Evolutionary conservation across 2,888 invertebrate species (phyloP), one percentile per base, ranked within the genome.

Genomic region (Dichetophora obliterata): DNA sequence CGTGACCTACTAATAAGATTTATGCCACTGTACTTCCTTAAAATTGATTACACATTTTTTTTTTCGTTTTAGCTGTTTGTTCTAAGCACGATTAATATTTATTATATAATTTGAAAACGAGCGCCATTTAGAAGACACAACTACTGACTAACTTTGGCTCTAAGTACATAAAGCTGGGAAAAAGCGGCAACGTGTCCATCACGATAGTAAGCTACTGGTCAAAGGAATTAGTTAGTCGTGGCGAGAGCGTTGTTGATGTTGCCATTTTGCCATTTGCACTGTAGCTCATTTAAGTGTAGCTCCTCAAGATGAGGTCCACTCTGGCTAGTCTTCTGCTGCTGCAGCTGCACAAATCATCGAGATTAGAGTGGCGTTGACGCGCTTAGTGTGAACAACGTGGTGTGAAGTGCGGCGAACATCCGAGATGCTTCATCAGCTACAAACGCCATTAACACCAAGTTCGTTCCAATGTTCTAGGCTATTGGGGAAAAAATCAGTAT

Each of bases 291-390:
- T 9, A 48, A 50, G 24, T 22, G 50, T 14, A 27, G 50, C 68
- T 50, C 50, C 68, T 14, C 50, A 11, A 50, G 24, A 24, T 22
- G 48, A 16, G 19, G n/a, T 63, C 34, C 34, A 63, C 34, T 63
- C 34, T 34, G n/a, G 31, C 27, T 31, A 31, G 37, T 37, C 22
- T 19, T 24, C 48, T 24, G 68, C 68, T 22, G 66, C 24, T 37
- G 37, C 65, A 34, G 43, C 65, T 34, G 66, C 66, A 37, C 68
- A 43, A 68, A 68, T 68, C 68, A 50, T 68, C 50, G 50, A 48
- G 68, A 68, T 68, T 48, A 50, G 68, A 24, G 14, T 68, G 50
- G 68, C 43, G 43, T 43, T 68, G 68, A 68, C 68, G 48, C 43
- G 68, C 27, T 22, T 68, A 50, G 68, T 50, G 68, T 68, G 48